Conservation (phyloP, 2,113 vertebrate genomes). For the Chamaetylas fuelleborni region DNA sequence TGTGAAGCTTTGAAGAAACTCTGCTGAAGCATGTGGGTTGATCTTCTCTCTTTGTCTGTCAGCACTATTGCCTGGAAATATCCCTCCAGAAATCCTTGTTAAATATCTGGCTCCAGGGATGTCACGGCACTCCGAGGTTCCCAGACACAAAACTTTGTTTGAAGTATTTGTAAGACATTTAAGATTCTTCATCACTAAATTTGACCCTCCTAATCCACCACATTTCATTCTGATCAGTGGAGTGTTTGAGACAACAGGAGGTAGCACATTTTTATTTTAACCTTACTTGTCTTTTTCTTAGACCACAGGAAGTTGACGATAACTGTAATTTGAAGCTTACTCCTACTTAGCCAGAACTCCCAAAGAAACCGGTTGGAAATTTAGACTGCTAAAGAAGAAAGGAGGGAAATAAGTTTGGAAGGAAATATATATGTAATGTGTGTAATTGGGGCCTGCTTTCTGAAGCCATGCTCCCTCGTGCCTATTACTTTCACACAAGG, state of each 20-base stretch:
- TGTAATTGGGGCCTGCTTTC: background rate
- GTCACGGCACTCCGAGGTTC: background rate
- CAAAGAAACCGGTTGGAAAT: background rate
- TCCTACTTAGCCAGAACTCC: background rate
- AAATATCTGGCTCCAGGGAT: background rate
- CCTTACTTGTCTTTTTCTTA: background rate
- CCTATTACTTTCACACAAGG: slow-evolving; percentile 30
- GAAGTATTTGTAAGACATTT: background rate
- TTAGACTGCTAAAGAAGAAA: background rate
- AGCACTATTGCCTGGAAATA: background rate
- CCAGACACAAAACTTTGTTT: background rate
- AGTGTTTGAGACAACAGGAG: background rate
- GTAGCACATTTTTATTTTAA: background rate
- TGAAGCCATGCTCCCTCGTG: background rate
- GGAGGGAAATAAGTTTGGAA: background rate
- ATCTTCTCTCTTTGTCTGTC: background rate
- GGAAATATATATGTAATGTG: background rate
- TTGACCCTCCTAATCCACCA: background rate
- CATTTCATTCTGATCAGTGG: background rate
- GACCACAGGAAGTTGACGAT: background rate
- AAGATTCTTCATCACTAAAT: background rate
- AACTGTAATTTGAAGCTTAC: background rate
- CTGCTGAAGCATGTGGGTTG: background rate
- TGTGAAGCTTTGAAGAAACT: background rate
- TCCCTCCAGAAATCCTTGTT: background rate